These are phyloP conservation scores for Orgyia antiqua DNA, from an alignment of 2,888 invertebrate species.

Conservation along the genomic window DNA sequence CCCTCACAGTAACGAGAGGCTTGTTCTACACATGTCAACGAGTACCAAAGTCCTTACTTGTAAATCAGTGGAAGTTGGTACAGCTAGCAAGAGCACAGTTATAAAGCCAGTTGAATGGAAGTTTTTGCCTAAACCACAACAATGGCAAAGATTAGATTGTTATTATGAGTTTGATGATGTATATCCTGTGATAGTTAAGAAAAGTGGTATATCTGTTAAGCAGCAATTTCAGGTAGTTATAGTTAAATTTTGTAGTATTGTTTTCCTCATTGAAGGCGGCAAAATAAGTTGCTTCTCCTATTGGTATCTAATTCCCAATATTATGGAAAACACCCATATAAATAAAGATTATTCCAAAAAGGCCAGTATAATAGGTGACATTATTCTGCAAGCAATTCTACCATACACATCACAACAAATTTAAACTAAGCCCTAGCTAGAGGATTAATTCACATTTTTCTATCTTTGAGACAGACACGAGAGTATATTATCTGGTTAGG, in stretches of 20 bases:
- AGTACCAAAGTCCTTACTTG: slow-evolving; percentile 77
- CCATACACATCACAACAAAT: too few species aligned
- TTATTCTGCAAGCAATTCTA: too few species aligned
- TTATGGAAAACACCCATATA: slow-evolving; percentile 1
- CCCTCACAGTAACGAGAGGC: slow-evolving; percentile 75
- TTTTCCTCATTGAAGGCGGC: too few species aligned
- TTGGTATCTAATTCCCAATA: background rate
- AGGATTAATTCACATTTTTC: too few species aligned
- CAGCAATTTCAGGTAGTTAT: slow-evolving; percentile 84
- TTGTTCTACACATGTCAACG: slow-evolving; percentile 80
- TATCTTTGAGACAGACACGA: too few species aligned
- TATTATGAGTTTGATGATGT: slow-evolving; percentile 86
- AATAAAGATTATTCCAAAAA: too few species aligned
- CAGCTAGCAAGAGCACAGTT: slow-evolving; percentile 50
- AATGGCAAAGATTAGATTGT: slow-evolving; percentile 88
- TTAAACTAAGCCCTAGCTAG: too few species aligned
- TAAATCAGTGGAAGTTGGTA: slow-evolving; percentile 80
- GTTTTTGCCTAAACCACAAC: slow-evolving; percentile 82
- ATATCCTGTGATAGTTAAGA: slow-evolving; percentile 82
- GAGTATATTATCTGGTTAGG: too few species aligned
- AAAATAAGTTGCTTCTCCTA: too few species aligned
- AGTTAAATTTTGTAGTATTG: too few species aligned
- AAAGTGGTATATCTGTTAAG: slow-evolving; percentile 80
- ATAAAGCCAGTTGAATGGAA: slow-evolving; percentile 87
- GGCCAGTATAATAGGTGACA: too few species aligned